These are phyloP conservation scores for Otocyon megalotis DNA, from an alignment of 2,113 vertebrate species.

Conservation along the genomic window DNA sequence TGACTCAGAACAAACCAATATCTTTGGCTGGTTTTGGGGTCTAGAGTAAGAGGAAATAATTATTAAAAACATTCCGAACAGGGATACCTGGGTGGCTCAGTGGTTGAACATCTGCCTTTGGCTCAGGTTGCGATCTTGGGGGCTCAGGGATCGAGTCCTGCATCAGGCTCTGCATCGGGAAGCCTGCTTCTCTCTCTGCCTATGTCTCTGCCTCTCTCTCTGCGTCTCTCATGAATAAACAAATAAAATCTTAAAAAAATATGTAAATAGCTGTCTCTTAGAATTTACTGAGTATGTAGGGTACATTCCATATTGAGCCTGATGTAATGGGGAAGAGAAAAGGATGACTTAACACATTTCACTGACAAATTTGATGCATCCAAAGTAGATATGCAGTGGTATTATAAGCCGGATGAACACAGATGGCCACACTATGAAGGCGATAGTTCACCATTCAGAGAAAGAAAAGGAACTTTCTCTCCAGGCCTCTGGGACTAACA, in stretches of 20 bases:
- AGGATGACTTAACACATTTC: neutral
- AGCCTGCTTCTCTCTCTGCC: no score
- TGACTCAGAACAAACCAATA: neutral
- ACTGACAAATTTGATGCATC: fast-evolving
- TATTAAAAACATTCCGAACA: neutral
- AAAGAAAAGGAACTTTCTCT: neutral
- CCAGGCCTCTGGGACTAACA: neutral
- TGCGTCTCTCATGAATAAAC: no score
- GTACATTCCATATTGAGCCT: neutral
- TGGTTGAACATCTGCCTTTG: no score
- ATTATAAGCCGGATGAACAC: neutral
- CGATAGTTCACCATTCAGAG: neutral
- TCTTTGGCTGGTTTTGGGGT: neutral
- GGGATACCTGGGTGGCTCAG: no score
- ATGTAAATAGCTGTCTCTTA: neutral
- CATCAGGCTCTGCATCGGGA: no score
- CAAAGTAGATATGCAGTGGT: neutral
- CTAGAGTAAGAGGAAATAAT: neutral
- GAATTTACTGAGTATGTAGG: neutral
- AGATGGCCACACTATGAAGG: neutral
- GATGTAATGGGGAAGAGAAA: neutral
- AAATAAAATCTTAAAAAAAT: no score
- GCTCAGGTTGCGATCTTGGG: no score
- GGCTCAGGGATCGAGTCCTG: no score
- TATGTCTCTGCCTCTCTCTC: no score